Conservation (phyloP, 2,888 invertebrate species). For the Amphiduros pacificus region DNA sequence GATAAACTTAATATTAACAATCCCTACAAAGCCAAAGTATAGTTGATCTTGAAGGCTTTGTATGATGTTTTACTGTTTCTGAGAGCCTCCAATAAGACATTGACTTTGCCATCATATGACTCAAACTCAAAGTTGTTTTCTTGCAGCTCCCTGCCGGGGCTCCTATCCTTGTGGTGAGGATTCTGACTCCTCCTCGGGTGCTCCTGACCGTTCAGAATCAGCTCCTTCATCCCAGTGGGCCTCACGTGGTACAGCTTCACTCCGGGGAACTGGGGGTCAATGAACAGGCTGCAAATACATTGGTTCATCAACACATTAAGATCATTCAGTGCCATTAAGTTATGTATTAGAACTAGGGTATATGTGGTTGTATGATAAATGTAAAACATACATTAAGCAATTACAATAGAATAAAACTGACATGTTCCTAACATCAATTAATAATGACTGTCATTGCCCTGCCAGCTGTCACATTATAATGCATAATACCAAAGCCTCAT, state of each 20-base stretch:
- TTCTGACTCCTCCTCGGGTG: background rate
- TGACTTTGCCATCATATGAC: background rate
- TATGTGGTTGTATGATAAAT: no score
- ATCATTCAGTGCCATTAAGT: no score
- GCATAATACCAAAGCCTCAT: no score
- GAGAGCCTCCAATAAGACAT: background rate
- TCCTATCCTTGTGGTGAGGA: background rate
- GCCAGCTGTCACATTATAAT: no score
- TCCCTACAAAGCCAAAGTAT: background rate
- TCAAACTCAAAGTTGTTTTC: background rate
- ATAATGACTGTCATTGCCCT: no score
- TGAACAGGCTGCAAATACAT: background rate
- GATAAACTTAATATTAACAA: no score
- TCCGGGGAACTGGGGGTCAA: background rate
- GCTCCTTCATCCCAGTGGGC: background rate
- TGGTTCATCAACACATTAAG: no score
- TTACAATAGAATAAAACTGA: no score
- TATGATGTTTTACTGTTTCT: background rate
- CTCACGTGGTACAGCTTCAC: background rate
- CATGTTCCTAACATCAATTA: no score
- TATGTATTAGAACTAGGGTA: no score
- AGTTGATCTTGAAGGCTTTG: background rate
- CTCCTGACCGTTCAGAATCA: background rate
- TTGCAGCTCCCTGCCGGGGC: background rate
- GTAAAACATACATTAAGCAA: no score